phyloP scores from a whole-genome alignment of 2,888 invertebrate species.

The Mythimna impura region DNA sequence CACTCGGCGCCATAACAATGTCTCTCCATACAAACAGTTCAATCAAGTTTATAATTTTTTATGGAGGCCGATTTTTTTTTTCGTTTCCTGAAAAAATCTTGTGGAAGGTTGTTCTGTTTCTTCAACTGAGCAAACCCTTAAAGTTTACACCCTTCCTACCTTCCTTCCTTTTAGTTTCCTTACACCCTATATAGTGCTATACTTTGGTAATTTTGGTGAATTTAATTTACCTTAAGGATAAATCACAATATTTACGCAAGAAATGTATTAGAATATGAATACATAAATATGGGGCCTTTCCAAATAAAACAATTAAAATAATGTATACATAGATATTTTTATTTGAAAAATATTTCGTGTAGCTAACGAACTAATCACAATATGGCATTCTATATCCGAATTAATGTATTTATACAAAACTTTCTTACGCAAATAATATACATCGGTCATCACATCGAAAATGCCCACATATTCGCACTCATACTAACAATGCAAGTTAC shows the following conservation, averaged over 20 bases:
- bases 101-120: too few species aligned
- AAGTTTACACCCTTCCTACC: too few species aligned
- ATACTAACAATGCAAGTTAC: conserved; percentile 55
- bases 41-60: too few species aligned
- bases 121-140: too few species aligned
- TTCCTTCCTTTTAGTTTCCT: too few species aligned
- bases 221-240: neutral
- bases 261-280: neutral
- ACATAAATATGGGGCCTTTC: neutral
- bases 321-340: conserved; percentile 84
- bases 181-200: too few species aligned
- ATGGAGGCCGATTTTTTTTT: too few species aligned
- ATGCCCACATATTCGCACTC: conserved; percentile 59
- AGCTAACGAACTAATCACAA: conserved; percentile 81
- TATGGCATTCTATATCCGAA: conserved; percentile 82
- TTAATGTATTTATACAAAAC: conserved; percentile 72
- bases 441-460: conserved; percentile 57
- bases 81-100: too few species aligned
- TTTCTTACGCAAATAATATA: conserved; percentile 74
- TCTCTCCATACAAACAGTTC: too few species aligned
- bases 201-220: too few species aligned
- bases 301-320: conserved; percentile 71
- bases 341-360: conserved; percentile 84
- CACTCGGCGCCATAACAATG: too few species aligned
- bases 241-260: neutral